Evolutionary conservation across 1,140 invertebrate genomes (phyloP), one percentile per base, ranked within the genome.

Genomic region (Bradysia coprophila): DNA sequence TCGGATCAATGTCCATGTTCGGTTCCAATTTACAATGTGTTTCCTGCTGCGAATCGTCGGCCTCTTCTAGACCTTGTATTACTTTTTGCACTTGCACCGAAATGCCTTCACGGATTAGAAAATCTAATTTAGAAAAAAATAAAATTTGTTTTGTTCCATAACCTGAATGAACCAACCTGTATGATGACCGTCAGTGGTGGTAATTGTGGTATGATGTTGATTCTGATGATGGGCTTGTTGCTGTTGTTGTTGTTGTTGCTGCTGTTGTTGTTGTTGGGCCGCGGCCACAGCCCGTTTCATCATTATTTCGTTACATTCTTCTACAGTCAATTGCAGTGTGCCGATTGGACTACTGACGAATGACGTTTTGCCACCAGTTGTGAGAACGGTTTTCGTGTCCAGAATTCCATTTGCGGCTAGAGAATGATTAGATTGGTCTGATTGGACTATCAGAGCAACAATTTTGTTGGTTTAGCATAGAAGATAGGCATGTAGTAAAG

Each of bases 241-340:
- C 47, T 48, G 59, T 56, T 49, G 57, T 53, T 51, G 53, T 54
- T 44, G 38, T 34, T 49, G 54, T 46, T 46, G 53, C 48, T 33
- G 49, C 54, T 46, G 53, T 47, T 48, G 59, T 56, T 49, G 58
- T 51, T 52, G 54, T 56, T 45, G 40, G 3, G 24, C 43, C 48
- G 57, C 57, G 49, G 53, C 57, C 45, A 56, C 50, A 38, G 57
- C 57, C 47, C 76, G 58, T 55, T 78, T 78, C 71, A 78, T 77
- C 47, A 80, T 58, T 38, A 80, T 78, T 56, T 81, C 76, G 60
- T 79, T 79, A 63, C 76, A 81, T 66, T 81, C 78, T 57, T 81
- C 76, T 11, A 75, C 74, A 1, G 77, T 80, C 15, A 79, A 62
- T 49, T 78, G 77, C 42, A 79, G 61, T 10, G 76, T 75, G 39